Percentiles rank a stretch among this genome's conserved stretches.
Conservation (phyloP, 2,113 vertebrate genomes). For the Poeciliopsis occidentalis region DNA sequence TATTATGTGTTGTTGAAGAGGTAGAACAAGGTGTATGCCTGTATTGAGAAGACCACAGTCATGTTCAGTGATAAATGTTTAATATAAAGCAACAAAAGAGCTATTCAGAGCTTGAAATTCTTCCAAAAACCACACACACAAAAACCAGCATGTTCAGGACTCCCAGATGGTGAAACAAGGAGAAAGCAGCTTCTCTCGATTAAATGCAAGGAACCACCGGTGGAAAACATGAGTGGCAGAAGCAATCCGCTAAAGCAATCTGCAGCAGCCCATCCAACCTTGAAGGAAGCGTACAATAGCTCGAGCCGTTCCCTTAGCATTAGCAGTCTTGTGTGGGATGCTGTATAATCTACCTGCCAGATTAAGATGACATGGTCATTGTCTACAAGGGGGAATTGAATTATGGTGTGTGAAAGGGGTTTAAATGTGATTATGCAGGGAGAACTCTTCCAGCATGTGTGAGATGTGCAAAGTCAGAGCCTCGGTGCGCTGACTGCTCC, state of each 20-base stretch:
- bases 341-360: slow-evolving; percentile 81
- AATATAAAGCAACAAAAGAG: slow-evolving; percentile 28
- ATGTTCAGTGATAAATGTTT: slow-evolving; percentile 42
- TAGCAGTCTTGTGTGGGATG: slow-evolving; percentile 75
- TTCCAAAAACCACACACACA: slow-evolving; percentile 31
- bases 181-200: slow-evolving; percentile 48
- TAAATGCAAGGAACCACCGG: slow-evolving; percentile 51
- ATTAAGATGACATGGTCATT: slow-evolving; percentile 82
- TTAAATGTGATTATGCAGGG: slow-evolving; percentile 78
- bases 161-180: slow-evolving; percentile 38
- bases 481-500: slow-evolving; percentile 33
- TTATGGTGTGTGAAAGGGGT: slow-evolving; percentile 78
- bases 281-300: slow-evolving; percentile 72
- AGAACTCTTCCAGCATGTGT: slow-evolving; percentile 60
- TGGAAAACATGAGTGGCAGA: slow-evolving; percentile 70
- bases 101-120: slow-evolving; percentile 28
- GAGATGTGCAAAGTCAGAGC: slow-evolving; percentile 64
- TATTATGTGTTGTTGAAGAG: slow-evolving; percentile 3
- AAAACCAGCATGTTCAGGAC: slow-evolving; percentile 32
- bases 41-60: slow-evolving; percentile 17
- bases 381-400: slow-evolving; percentile 80
- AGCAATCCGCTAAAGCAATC: slow-evolving; percentile 76
- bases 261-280: slow-evolving; percentile 69
- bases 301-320: slow-evolving; percentile 63
- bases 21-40: slow-evolving; percentile 25